phyloP scores from a whole-genome alignment of 2,113 vertebrate genomes.

The Zapus hudsonius region DNA sequence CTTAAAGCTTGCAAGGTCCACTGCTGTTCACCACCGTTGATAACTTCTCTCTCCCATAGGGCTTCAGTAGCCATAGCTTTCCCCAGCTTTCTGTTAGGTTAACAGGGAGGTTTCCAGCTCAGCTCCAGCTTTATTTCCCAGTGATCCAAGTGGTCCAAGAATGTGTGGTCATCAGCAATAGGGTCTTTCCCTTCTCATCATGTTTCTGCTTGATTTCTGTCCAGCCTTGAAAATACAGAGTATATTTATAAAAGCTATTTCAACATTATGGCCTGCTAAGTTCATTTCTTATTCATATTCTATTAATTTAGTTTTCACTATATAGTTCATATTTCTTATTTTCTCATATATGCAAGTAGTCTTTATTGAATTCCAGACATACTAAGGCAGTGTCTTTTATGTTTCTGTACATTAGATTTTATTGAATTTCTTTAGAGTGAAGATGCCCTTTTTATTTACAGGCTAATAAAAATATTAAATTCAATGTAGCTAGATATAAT shows the following conservation, averaged over 20 bases:
- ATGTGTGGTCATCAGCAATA: too few species aligned
- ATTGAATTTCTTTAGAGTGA: constrained; percentile 49
- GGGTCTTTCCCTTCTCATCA: not conserved
- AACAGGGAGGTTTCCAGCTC: too few species aligned
- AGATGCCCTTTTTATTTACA: constrained; percentile 84
- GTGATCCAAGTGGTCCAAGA: too few species aligned
- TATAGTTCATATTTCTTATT: not conserved
- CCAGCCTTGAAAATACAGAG: not conserved
- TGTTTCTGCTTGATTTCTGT: not conserved
- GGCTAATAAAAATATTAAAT: constrained; percentile 81
- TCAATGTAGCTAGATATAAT: constrained; percentile 72
- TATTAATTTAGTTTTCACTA: constrained; percentile 8
- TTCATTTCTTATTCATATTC: not conserved
- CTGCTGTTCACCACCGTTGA: too few species aligned
- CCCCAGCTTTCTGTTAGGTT: too few species aligned
- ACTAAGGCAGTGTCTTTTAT: not conserved
- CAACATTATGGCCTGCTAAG: not conserved
- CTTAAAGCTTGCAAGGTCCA: too few species aligned
- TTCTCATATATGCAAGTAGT: not conserved
- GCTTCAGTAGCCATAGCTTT: too few species aligned
- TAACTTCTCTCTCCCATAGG: too few species aligned
- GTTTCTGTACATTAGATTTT: not conserved
- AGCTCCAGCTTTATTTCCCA: too few species aligned
- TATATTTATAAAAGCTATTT: not conserved
- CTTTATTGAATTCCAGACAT: constrained; percentile 1